These are phyloP conservation scores for Marcusenius ussheri DNA, from an alignment of 2,113 vertebrate species.

Conservation along the genomic window DNA sequence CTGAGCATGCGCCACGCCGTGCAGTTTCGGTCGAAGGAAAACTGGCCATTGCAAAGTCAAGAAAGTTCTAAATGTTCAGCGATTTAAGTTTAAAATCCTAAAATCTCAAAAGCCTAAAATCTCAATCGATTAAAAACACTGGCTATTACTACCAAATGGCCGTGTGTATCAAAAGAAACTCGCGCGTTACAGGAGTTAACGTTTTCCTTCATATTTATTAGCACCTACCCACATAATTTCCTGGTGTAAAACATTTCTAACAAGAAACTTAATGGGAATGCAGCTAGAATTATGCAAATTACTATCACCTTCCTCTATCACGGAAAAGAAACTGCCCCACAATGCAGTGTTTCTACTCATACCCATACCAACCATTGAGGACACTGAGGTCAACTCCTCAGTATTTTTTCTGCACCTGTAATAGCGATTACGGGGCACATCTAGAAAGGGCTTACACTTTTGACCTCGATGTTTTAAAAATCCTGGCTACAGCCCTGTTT, in stretches of 20 bases:
- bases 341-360: not conserved
- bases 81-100: not conserved
- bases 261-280: not conserved
- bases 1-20: slow-evolving; percentile 34
- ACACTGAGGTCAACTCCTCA: not conserved
- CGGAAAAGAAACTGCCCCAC: not conserved
- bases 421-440: not conserved
- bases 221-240: not conserved
- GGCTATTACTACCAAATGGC: not conserved
- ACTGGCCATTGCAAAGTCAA: not conserved
- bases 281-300: not conserved
- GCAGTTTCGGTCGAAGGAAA: not conserved
- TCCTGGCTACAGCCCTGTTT: not conserved
- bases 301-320: not conserved
- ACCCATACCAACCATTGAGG: not conserved
- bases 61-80: not conserved
- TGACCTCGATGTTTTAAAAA: not conserved
- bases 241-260: not conserved
- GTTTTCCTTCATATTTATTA: not conserved
- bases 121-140: not conserved
- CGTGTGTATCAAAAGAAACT: not conserved
- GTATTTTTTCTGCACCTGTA: not conserved
- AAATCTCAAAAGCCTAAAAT: not conserved
- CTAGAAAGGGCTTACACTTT: not conserved
- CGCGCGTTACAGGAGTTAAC: not conserved